Evolutionary conservation across 2,113 vertebrate species (phyloP).

Genomic region (Bujurquina vittata): DNA sequence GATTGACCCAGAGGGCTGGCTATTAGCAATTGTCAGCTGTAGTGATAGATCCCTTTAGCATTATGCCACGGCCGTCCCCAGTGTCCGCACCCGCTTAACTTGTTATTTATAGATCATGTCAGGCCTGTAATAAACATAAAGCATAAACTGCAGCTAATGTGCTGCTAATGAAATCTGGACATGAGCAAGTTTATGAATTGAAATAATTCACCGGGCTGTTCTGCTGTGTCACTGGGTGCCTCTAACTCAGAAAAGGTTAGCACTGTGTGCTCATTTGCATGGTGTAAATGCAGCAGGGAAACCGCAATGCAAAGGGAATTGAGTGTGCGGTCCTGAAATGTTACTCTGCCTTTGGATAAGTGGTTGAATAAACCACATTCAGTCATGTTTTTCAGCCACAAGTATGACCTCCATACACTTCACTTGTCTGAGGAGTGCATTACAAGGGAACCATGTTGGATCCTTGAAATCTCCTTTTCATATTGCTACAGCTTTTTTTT

Average conservation of each 20-base stretch:
- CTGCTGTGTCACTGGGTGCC: conserved; percentile 84
- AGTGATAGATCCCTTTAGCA: conserved; percentile 97
- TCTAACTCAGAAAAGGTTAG: conserved; percentile 92
- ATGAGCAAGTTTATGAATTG: conserved; percentile 98
- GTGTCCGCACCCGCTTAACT: conserved; percentile 87
- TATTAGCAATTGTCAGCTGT: conserved; percentile 96
- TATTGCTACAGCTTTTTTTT: conserved; percentile 77
- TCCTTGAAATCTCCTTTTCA: conserved; percentile 36
- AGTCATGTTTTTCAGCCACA: not conserved
- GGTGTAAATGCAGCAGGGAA: conserved; percentile 62
- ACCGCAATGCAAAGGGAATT: conserved; percentile 54
- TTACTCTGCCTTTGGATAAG: conserved; percentile 8
- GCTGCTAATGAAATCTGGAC: conserved; percentile 99
- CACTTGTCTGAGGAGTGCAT: conserved; percentile 77
- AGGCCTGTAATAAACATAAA: conserved; percentile 98
- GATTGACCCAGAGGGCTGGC: conserved; percentile 91
- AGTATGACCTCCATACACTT: conserved; percentile 18
- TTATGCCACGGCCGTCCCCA: conserved; percentile 89
- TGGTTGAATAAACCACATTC: not conserved
- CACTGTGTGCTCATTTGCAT: conserved; percentile 85
- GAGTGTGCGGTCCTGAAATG: not conserved
- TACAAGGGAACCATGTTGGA: not conserved
- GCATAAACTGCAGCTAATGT: conserved; percentile 91
- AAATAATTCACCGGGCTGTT: conserved; percentile 97
- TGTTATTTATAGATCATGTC: conserved; percentile 99